Evolutionary conservation across 2,113 vertebrate species (phyloP), one percentile per base, ranked within the genome.

Genomic region (Istiophorus platypterus): DNA sequence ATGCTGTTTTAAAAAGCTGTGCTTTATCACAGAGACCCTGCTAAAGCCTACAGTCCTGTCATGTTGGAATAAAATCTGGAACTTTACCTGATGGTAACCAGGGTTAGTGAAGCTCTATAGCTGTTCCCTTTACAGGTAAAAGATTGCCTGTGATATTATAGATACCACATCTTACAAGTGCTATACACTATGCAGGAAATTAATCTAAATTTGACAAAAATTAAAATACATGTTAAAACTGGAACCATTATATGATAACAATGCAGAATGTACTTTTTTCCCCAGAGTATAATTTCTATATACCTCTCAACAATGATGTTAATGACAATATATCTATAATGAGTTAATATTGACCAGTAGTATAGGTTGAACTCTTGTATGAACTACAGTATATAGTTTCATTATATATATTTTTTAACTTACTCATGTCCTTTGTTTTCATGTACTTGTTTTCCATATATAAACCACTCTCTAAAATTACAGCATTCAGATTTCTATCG

Each of bases 401-500:
- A n/a, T n/a, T n/a, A n/a, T n/a, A 42, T 13, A 42, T 42, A 14
- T 42, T 3, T 34, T 34, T 6, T 34, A 4, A 34, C 31, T 34
- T 34, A 34, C 31, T 34, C 6, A 34, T 6, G 31, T 34, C 3
- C 31, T 34, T 34, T 34, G 31, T 34, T 12, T 42, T 42, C 11
- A 42, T 14, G 20, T 10, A n/a, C 49, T 51, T 51, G 49, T 51
- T 9, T 1, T n/a, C n/a, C n/a, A n/a, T n/a, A n/a, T n/a, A n/a
- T n/a, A n/a, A n/a, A n/a, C n/a, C n/a, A n/a, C n/a, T 26, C n/a
- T 54, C 17, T 62, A 45, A 56, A 73, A 67, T 77, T 27, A 69
- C n/a, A 76, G 73, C 51, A 58, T 78, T 67, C 68, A 77, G 76
- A 67, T 81, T 73, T 71, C 64, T 66, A 3, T 71, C 18, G 10